phyloP scores from a whole-genome alignment of 1,140 invertebrate species.

The Tenebrio molitor region DNA sequence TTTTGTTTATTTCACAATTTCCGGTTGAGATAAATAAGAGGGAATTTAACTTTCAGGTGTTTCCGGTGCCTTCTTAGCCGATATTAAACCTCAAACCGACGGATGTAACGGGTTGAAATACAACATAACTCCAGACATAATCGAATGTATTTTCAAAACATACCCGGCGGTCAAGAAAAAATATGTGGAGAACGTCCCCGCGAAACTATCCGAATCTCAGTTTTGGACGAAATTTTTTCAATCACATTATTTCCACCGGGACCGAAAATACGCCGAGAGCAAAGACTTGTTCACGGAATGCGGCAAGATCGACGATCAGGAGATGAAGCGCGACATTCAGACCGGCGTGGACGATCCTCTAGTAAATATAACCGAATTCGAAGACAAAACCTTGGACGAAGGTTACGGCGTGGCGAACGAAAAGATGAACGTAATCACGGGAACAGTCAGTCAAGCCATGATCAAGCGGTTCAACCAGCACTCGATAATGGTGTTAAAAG shows the following conservation, averaged over 20 bases:
- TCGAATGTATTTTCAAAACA: conserved; percentile 98
- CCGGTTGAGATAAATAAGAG: no score
- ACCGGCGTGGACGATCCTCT: conserved; percentile 83
- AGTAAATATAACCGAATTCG: conserved; percentile 84
- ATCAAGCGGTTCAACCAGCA: conserved; percentile 98
- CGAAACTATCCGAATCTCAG: conserved; percentile 94
- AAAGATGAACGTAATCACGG: conserved; percentile 72
- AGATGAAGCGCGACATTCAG: conserved; percentile 84
- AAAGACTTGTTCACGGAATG: conserved; percentile 98
- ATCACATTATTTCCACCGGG: conserved; percentile 99
- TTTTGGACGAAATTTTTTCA: conserved; percentile 99
- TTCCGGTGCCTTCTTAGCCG: conserved; percentile 90
- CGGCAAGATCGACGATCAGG: conserved; percentile 95
- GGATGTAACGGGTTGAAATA: conserved; percentile 97
- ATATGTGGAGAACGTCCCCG: conserved; percentile 96
- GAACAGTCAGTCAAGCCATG: conserved; percentile 91
- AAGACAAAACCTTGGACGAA: conserved; percentile 82
- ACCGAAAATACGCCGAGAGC: conserved; percentile 85
- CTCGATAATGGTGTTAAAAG: conserved; percentile 84
- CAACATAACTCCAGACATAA: conserved; percentile 97
- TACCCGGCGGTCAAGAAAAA: conserved; percentile 99
- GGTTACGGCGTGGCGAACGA: conserved; percentile 73
- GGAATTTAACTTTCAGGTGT: conserved; percentile 78
- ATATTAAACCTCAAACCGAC: conserved; percentile 97
- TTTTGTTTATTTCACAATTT: no score